Conservation (phyloP, 1,140 invertebrate species). For the Bombus confusus region DNA sequence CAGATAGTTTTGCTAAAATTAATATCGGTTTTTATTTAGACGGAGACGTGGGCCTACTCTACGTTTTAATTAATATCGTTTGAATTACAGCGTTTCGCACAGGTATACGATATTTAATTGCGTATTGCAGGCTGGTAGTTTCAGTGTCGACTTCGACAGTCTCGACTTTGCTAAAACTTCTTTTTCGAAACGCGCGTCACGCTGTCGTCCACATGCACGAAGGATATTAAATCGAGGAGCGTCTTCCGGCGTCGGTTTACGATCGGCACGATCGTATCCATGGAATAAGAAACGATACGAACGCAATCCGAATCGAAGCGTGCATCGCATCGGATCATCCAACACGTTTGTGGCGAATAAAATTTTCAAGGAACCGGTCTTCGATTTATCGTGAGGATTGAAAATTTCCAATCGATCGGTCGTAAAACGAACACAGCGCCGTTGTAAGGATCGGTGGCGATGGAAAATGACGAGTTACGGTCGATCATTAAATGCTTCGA, state of each 20-base stretch:
- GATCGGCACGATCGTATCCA: conserved; percentile 10
- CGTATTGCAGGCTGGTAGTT: too few species aligned
- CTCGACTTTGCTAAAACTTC: too few species aligned
- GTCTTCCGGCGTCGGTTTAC: conserved; percentile 31
- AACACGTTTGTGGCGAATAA: conserved; percentile 18
- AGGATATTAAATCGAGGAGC: background rate
- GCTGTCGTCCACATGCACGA: background rate
- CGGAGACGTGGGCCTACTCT: too few species aligned
- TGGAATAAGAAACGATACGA: conserved; percentile 32
- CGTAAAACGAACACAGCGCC: conserved; percentile 14
- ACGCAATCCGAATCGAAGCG: background rate
- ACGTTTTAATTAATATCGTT: too few species aligned
- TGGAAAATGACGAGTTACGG: too few species aligned
- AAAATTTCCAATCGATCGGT: conserved; percentile 4
- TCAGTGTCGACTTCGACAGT: too few species aligned
- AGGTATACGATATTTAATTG: too few species aligned
- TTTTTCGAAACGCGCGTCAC: background rate
- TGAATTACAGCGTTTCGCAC: too few species aligned
- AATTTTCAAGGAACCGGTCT: conserved; percentile 22
- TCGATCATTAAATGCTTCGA: too few species aligned
- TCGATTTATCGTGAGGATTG: conserved; percentile 8
- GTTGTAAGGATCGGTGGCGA: background rate
- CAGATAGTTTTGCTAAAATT: too few species aligned
- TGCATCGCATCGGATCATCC: background rate
- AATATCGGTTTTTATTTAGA: too few species aligned